Conservation (phyloP, 2,797 vertebrate species). For the Leptodactylus fallax region DNA sequence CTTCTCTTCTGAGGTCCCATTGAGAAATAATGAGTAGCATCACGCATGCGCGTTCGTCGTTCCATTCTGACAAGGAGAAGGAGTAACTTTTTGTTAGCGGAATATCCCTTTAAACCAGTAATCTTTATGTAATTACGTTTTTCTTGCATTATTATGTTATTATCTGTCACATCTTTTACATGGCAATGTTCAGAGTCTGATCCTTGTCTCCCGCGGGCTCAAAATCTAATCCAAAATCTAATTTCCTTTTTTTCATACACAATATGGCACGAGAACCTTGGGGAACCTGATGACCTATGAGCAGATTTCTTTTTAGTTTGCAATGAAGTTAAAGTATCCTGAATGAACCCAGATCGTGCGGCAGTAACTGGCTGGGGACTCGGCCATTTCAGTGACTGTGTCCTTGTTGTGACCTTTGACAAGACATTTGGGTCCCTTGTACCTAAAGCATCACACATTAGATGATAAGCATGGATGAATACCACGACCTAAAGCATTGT, state of each 20-base stretch:
- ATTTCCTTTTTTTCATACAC: neutral
- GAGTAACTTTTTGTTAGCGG: no score
- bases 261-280: neutral
- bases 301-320: neutral
- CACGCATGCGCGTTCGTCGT: no score
- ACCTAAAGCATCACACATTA: slow-evolving; percentile 11
- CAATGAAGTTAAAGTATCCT: neutral
- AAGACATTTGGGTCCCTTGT: neutral
- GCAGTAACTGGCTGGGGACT: neutral
- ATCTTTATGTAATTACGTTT: no score
- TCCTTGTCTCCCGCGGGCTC: neutral
- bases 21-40: no score
- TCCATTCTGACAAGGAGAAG: no score
- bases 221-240: neutral
- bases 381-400: neutral
- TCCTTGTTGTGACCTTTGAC: slow-evolving; percentile 12
- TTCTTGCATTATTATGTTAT: neutral
- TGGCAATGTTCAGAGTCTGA: no score
- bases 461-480: neutral
- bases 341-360: neutral
- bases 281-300: neutral
- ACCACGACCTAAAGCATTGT: slow-evolving; percentile 8
- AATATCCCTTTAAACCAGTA: no score
- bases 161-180: no score
- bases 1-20: no score